Base-by-base conservation (phyloP, 2,797 vertebrate genomes). In the Gallirallus australis region DNA sequence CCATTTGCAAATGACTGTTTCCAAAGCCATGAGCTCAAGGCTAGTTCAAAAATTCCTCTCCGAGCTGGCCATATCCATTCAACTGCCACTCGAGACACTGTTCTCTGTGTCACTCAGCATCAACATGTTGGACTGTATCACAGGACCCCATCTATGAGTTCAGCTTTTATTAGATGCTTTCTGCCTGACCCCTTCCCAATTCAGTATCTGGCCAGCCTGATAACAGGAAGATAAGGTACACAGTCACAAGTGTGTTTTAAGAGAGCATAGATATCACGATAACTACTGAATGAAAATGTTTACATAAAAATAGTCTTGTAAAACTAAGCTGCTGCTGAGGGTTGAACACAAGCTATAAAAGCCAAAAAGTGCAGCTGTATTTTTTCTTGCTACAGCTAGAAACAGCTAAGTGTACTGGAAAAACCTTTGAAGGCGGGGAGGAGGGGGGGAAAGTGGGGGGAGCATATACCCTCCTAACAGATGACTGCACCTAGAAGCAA, bases 331-430 rank as follows among this genome's bases (percentile, higher is more conserved):
- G 82, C 86, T 84, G 50, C 89, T 95, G 82, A 93, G 80, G 75
- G 28, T 53, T 94, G 92, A 92, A 76, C 71, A 88, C 17, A 40
- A 71, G 47, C 56, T 95, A 17, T 48, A 31, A 50, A 91, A 97
- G 95, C 95, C 97, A 97, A 91, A 82, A 86, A 85, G 40, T 12
- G 68, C 97, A 97, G 97, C 98, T 97, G 97, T 94, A 92, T 96
- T 94, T 91, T 97, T 97, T 98, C 97, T 94, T 97, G 90, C 96
- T 88, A 90, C 97, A 97, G 93, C 92, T 97, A 95, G 90, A 73
- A 86, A 12, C 84, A 94, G 86, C 82, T 85, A 81, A 92, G 76
- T 95, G 97, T 95, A 96, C 93, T 97, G 86, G 94, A 95, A 97
- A 97, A 97, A 86, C 27, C 53, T 92, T 94, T 94, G 31, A 18